Evolutionary conservation across 30 jellyfish, hydroid and myxozoan genomes (phyloP), one percentile per base, ranked within the genome.

Genomic region (Turritopsis rubra): DNA sequence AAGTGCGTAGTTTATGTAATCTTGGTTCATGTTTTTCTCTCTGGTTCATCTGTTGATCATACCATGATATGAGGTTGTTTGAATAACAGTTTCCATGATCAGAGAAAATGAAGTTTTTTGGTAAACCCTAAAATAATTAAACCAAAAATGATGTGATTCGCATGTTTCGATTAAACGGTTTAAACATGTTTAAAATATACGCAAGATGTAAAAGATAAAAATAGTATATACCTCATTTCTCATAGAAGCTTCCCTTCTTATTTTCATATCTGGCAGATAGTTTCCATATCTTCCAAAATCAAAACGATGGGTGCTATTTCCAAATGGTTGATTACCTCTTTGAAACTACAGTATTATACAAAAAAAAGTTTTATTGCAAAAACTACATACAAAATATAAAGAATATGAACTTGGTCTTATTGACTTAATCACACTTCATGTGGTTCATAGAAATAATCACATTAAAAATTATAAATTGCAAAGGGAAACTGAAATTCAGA

Each of bases 41-140:
- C 23, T 95, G 91, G 84, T 93, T 93, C 30, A 79, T 84, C 21
- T 86, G 91, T 78, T 88, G 96, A 80, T 93, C 99, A 83, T 93
- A 93, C 99, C 96, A 88, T 16, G 99, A 93, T 18, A 93, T 93
- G 83, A 88, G 71, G 71, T 93, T 88, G 82, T 75, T 93, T 8
- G 99, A 88, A 85, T 76, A 92, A 52, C 93, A 86, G 23, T 79
- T 79, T 21, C 90, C 85, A 68, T 79, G 93, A 30, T 88, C 92
- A 20, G 99, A 88, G 89, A 93, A 93, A 16, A 93, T 30, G 23
- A 93, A 82, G 75, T 87, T 74, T 65, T 88, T 88, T 29, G 95
- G 93, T 31, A 93, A 82, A 8, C 99, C 99, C 96, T 92, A 79
- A 41, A 30, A n/a, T 53, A 41, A 52, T 8, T 41, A 5, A 41